phyloP scores from a whole-genome alignment of 2,113 vertebrate species.

The Motacilla alba region DNA sequence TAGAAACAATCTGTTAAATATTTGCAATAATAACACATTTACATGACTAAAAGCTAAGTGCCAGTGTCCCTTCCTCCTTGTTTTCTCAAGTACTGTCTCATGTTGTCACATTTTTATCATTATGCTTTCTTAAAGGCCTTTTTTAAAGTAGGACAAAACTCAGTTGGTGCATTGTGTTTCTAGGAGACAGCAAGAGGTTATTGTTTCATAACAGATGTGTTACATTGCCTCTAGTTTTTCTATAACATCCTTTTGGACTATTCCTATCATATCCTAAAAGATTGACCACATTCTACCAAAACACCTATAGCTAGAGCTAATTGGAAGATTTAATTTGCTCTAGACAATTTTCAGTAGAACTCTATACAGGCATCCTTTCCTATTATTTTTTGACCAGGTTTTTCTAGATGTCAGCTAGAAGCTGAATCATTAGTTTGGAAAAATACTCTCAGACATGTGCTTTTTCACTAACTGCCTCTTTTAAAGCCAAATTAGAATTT shows the following conservation, averaged over 20 bases:
- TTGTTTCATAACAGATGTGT: not conserved
- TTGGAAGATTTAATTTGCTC: not conserved
- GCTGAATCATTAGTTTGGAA: not conserved
- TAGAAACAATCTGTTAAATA: not conserved
- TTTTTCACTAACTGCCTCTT: not conserved
- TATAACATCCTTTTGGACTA: not conserved
- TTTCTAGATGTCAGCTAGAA: not conserved
- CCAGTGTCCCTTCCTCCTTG: not conserved
- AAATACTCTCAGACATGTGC: not conserved
- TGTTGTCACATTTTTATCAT: not conserved
- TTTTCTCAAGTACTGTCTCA: not conserved
- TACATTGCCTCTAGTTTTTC: not conserved
- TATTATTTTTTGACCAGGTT: not conserved
- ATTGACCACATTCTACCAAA: not conserved
- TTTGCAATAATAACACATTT: not conserved
- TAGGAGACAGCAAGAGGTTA: not conserved
- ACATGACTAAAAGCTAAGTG: not conserved
- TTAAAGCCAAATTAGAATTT: not conserved
- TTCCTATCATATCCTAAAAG: not conserved
- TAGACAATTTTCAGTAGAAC: not conserved
- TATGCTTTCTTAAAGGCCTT: not conserved
- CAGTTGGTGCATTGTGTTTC: not conserved
- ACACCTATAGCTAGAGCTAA: not conserved
- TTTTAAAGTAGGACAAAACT: slow-evolving; percentile 17
- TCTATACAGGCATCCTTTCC: not conserved